Conservation (phyloP, 2,113 vertebrate genomes). For the Nycticryphes semicollaris region DNA sequence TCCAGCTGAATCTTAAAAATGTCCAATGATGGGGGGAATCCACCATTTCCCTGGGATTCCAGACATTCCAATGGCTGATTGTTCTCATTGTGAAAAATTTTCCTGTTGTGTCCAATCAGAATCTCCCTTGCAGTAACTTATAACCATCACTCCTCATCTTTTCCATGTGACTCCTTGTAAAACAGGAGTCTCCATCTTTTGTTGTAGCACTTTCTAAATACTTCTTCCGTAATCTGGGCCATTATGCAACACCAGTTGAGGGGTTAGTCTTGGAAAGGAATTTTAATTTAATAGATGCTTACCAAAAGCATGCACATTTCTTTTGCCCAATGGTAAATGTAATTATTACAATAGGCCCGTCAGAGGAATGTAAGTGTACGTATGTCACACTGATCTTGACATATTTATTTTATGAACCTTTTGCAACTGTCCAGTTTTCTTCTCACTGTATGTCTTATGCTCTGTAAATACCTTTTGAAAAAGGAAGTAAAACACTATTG, state of each 20-base stretch:
- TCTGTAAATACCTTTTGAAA: neutral
- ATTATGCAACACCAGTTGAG: neutral
- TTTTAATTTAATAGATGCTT: neutral
- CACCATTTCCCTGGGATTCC: neutral
- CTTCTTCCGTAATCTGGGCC: neutral
- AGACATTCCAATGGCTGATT: neutral
- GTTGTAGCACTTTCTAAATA: neutral
- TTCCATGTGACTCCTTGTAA: neutral
- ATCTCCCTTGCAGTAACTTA: neutral
- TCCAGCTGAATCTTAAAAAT: neutral
- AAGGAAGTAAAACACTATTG: neutral
- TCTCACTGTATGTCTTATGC: neutral
- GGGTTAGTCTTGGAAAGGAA: neutral
- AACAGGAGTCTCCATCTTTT: neutral
- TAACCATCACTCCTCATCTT: neutral
- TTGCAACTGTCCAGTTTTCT: neutral
- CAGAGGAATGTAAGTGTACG: neutral
- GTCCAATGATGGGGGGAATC: neutral
- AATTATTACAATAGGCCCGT: neutral
- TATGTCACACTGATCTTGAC: accelerated
- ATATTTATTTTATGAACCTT: neutral
- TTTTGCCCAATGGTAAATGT: neutral
- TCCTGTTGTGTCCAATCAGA: neutral
- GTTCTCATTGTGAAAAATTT: neutral
- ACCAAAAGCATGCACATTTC: accelerated